Evolutionary conservation across 2,113 vertebrate genomes (phyloP), one percentile per base, ranked within the genome.

Genomic region (Campylomormyrus tamandua): DNA sequence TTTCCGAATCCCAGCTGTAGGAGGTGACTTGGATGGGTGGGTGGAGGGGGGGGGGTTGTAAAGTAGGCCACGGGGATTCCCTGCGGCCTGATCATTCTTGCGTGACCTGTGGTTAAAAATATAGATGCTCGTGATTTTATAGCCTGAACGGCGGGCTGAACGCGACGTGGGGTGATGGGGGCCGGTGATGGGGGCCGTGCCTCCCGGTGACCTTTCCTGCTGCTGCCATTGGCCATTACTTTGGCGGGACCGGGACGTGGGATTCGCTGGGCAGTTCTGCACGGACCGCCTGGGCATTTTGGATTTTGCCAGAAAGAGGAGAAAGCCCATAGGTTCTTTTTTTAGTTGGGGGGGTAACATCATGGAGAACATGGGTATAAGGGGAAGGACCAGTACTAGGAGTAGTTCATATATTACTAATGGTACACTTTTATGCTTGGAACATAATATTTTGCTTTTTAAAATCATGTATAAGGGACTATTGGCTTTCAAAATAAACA

Each of bases 21-120:
- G 39, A 58, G 50, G n/a, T 27, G 77, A 84, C 11, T 42, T 80
- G 80, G 39, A 42, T 39, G 21, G 24, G 31, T 35, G 85, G 27
- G 48, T 5, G 48, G 5, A 0, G 39, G 27, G 74, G 77, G 74
- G 77, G 39, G 53, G 6, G 77, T 58, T 45, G 39, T 21, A 62
- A 89, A 85, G 35, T 27, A 19, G 80, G 89, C 35, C 50, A 27
- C 11, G 19, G 11, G 52, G 52, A 45, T 39, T 83, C 88, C 74
- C 88, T n/a, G 70, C 39, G 88, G 52, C 45, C 50, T 85, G 42
- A 85, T 85, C 77, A n/a, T n/a, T 84, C 39, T 62, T 85, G 77
- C 50, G n/a, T 85, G 89, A 85, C 89, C 89, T 62, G 50, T 58
- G 53, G 89, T 27, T 85, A 85, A 84, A 77, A 77, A 77, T 52